Base-by-base conservation (phyloP, 1,140 invertebrate genomes). In the Zaprionus ornatus region DNA sequence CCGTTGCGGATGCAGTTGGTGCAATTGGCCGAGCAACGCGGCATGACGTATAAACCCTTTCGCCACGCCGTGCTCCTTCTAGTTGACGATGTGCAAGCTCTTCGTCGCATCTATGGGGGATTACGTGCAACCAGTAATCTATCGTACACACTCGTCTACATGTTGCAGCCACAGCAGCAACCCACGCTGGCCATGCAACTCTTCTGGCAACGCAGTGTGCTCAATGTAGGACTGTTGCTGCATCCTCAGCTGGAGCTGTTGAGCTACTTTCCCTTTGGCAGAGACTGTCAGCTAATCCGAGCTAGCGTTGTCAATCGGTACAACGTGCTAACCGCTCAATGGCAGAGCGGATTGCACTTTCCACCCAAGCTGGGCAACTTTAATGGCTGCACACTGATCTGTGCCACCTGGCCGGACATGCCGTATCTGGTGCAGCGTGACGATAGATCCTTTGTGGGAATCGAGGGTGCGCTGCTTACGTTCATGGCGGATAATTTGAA, bases 321-420 rank as follows among this genome's bases (percentile, higher is more conserved):
- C 12, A 17, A 40, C 19, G 3, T 2, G 13, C 15, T 9, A 5
- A 0, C 15, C n/a, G 0, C n/a, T 5, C 0, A 7, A 0, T 90
- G 86, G 86, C 9, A 1, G 55, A 25, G 6, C 1, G 0, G 0
- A 52, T 4, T 59, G 0, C 80, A 77, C 50, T 92, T 84, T 61
- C 82, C 85, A 1, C 12, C 57, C 3, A 92, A 92, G 42, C 35
- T 91, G 40, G 12, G 25, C 2, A 87, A 92, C 23, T 85, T 92
- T 12, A 61, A 78, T 45, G 91, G 91, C 40, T 92, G 91, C 37
- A 74, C 65, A 0, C 13, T 92, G 27, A 82, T 74, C 12, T 92
- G 91, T 32, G 91, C 91, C 56, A 92, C 91, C 2, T 92, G 91
- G 91, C 74, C 88, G 66, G 85, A 92, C 17, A 84, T 92, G 82